phyloP scores from a whole-genome alignment of 1,140 invertebrate genomes.

The Pseudomyrmex flavicornis region DNA sequence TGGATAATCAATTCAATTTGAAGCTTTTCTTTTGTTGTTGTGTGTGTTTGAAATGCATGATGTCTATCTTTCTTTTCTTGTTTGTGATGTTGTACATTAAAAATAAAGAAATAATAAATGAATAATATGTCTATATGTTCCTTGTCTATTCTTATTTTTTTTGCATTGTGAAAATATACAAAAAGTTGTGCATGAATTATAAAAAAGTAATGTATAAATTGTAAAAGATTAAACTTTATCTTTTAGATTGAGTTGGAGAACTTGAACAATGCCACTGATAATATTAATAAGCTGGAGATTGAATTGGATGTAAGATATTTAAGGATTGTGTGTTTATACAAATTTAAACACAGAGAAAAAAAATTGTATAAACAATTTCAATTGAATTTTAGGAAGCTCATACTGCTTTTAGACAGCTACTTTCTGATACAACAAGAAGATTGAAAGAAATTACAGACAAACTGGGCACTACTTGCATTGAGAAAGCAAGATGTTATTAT shows the following conservation, averaged over 20 bases:
- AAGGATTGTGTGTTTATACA: slow-evolving; percentile 46
- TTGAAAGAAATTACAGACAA: slow-evolving; percentile 91
- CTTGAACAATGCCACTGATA: slow-evolving; percentile 96
- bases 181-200: background rate
- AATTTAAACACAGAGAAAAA: background rate
- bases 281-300: slow-evolving; percentile 97
- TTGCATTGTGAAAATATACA: background rate
- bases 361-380: slow-evolving; percentile 23
- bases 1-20: background rate
- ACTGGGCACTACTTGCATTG: slow-evolving; percentile 90
- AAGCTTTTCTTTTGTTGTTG: background rate
- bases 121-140: background rate
- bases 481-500: slow-evolving; percentile 95
- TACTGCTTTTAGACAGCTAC: slow-evolving; percentile 91
- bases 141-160: background rate
- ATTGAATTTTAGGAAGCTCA: slow-evolving; percentile 90
- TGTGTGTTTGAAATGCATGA: background rate
- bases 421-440: slow-evolving; percentile 91
- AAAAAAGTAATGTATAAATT: background rate
- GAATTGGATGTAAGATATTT: slow-evolving; percentile 94
- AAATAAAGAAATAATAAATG: background rate
- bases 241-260: slow-evolving; percentile 96
- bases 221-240: slow-evolving; percentile 20
- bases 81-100: background rate
- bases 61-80: background rate